Evolutionary conservation across 2,888 invertebrate species (phyloP).

Genomic region (Oscheius sp.): DNA sequence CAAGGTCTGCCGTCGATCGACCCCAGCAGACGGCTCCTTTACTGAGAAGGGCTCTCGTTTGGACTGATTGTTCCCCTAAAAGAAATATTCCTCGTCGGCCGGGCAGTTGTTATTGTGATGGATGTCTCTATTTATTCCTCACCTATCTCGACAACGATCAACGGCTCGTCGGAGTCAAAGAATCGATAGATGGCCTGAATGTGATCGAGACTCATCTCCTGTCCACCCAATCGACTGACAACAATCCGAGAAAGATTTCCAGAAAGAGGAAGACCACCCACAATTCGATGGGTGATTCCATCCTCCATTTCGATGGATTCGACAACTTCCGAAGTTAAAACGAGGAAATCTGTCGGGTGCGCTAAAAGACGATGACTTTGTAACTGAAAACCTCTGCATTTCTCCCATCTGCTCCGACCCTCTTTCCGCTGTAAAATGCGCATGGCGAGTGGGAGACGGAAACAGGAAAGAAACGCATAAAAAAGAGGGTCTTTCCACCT

Average conservation of each 20-base stretch:
- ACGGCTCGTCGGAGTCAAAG: constrained; percentile 40
- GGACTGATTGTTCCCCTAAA: constrained; percentile 40
- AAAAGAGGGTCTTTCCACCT: neutral
- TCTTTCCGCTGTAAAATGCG: constrained; percentile 7
- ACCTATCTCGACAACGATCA: constrained; percentile 54
- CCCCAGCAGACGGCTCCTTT: constrained; percentile 56
- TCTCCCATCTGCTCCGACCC: neutral
- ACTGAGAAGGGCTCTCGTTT: constrained; percentile 32
- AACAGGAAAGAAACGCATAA: neutral
- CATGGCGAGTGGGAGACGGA: neutral
- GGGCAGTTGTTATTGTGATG: constrained; percentile 9
- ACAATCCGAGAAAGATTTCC: constrained; percentile 40
- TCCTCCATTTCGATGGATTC: constrained; percentile 8
- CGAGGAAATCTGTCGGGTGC: constrained; percentile 5
- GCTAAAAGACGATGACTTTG: constrained; percentile 8
- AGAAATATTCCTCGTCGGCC: neutral
- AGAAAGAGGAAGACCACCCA: neutral
- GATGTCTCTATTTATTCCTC: neutral
- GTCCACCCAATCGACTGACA: constrained; percentile 33
- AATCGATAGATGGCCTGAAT: constrained; percentile 39
- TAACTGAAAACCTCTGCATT: neutral
- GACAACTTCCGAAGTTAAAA: constrained; percentile 14
- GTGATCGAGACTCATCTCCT: constrained; percentile 47
- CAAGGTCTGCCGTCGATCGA: constrained; percentile 19
- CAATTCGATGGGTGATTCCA: neutral